These are phyloP conservation scores for Rotaria socialis DNA, from an alignment of 2,888 invertebrate genomes.

Conservation along the genomic window DNA sequence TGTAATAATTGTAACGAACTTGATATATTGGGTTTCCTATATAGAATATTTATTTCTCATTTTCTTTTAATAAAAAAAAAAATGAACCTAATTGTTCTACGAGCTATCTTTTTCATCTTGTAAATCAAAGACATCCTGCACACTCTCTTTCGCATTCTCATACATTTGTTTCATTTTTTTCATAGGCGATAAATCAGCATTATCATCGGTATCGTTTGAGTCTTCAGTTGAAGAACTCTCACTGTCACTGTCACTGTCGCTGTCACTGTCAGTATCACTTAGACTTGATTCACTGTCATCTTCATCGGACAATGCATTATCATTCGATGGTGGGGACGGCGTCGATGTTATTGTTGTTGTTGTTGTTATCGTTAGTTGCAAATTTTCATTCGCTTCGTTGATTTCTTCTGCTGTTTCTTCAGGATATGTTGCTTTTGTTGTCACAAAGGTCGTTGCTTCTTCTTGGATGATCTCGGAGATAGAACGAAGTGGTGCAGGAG, in stretches of 20 bases:
- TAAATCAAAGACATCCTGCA: background rate
- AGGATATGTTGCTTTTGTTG: background rate
- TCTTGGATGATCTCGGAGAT: background rate
- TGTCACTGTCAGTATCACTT: background rate
- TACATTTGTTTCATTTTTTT: background rate
- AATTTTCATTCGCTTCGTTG: background rate
- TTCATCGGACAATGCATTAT: background rate
- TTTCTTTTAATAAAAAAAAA: background rate
- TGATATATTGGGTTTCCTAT: background rate
- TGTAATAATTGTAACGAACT: background rate
- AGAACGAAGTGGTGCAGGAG: background rate
- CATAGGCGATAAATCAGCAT: background rate
- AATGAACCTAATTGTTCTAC: background rate
- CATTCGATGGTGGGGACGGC: background rate
- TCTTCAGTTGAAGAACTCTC: background rate
- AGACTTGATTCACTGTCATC: background rate
- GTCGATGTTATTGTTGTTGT: background rate
- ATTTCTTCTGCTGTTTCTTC: background rate
- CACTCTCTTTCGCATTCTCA: slow-evolving; percentile 17
- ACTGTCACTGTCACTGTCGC: too few species aligned
- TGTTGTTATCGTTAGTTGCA: background rate
- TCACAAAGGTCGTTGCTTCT: background rate
- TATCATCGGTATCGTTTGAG: background rate
- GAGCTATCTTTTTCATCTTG: background rate
- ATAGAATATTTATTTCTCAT: background rate